A percentile compares a stretch with the other conserved stretches of the same genome.
Evolutionary conservation across 2,888 invertebrate genomes (phyloP).

Genomic region (Vanessa cardui): DNA sequence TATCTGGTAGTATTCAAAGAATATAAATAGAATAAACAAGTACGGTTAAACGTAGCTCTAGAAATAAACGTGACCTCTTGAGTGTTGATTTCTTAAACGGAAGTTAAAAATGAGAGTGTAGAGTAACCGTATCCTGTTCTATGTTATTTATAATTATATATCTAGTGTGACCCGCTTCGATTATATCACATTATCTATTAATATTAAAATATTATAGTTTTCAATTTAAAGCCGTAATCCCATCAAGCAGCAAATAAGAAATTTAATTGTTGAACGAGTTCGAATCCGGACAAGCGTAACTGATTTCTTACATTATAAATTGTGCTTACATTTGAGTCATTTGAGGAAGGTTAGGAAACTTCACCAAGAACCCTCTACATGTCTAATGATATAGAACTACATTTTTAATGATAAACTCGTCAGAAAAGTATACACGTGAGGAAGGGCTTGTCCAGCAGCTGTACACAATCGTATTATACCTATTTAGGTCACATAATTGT

Average conservation of each 20-base stretch:
- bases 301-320: no score
- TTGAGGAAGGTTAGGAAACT: no score
- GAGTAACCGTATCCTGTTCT: constrained; percentile 29
- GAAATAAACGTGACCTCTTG: constrained; percentile 30
- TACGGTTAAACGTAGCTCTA: background rate
- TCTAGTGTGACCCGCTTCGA: background rate
- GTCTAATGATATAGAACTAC: no score
- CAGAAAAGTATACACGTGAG: no score
- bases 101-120: constrained; percentile 31
- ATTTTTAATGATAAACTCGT: no score
- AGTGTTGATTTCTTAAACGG: constrained; percentile 28
- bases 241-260: background rate
- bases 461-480: no score
- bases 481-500: no score
- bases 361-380: no score
- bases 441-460: no score
- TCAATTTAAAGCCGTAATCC: background rate
- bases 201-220: background rate
- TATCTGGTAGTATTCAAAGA: background rate
- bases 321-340: no score
- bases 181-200: background rate
- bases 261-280: no score
- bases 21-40: constrained; percentile 10
- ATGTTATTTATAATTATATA: constrained; percentile 1
- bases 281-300: no score